phyloP scores from a whole-genome alignment of 2,797 vertebrate genomes.

The Holocentrus rufus region DNA sequence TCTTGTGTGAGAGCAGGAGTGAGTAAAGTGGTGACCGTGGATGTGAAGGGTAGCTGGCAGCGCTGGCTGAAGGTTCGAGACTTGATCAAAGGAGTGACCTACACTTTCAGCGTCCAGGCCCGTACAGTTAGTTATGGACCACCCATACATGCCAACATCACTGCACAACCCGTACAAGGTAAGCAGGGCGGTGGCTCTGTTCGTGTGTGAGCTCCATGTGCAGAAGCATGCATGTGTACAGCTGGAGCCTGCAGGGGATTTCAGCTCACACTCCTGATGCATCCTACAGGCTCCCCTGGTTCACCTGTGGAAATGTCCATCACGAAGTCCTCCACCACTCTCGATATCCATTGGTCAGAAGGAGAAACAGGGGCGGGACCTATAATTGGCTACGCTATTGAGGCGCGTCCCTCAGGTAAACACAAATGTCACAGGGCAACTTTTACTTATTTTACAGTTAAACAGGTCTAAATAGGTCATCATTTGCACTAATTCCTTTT shows the following conservation, averaged over 20 bases:
- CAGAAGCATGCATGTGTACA: background rate
- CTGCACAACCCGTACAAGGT: constrained; percentile 92
- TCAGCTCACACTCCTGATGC: constrained; percentile 5
- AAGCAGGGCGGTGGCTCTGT: background rate
- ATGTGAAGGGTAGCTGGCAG: constrained; percentile 92
- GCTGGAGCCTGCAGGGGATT: background rate
- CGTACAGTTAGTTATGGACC: constrained; percentile 91
- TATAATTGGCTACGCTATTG: constrained; percentile 89
- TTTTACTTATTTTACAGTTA: constrained; percentile 2
- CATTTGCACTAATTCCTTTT: background rate
- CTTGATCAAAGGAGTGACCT: constrained; percentile 88
- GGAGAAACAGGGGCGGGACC: constrained; percentile 84
- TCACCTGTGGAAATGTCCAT: constrained; percentile 88
- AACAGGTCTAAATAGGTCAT: constrained; percentile 4
- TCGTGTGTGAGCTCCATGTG: background rate
- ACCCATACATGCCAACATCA: constrained; percentile 88
- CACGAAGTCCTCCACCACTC: constrained; percentile 87
- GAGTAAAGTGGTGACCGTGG: constrained; percentile 95
- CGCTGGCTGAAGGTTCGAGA: constrained; percentile 95
- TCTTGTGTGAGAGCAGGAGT: constrained; percentile 84
- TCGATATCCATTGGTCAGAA: constrained; percentile 89
- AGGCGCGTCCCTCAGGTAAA: constrained; percentile 92
- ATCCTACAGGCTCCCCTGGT: constrained; percentile 86
- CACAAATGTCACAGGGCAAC: background rate
- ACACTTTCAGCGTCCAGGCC: constrained; percentile 92